Evolutionary conservation across 2,797 vertebrate genomes (phyloP).

Genomic region (Poliocrania exsul): DNA sequence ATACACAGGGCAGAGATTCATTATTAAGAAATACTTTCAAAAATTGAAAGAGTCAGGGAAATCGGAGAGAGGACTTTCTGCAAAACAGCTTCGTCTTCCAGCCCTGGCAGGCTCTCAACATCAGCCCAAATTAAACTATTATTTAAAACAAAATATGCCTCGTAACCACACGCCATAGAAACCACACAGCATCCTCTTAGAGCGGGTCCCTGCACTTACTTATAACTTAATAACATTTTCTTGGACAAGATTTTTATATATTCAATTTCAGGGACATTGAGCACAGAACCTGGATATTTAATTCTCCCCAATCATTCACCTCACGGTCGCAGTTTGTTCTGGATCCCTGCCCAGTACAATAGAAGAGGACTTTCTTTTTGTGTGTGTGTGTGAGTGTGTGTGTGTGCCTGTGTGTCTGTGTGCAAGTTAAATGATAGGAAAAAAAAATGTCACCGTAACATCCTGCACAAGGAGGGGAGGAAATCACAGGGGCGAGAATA

Average conservation of each 20-base stretch:
- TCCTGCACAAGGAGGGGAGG: neutral
- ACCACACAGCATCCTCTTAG: slow-evolving; percentile 73
- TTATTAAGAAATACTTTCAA: neutral
- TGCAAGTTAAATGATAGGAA: neutral
- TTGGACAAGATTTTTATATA: slow-evolving; percentile 70
- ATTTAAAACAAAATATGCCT: slow-evolving; percentile 13
- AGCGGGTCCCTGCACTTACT: slow-evolving; percentile 69
- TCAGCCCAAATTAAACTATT: slow-evolving; percentile 37
- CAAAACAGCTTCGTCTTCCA: neutral
- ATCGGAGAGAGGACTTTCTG: neutral
- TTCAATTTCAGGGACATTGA: slow-evolving; percentile 51
- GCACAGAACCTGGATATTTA: slow-evolving; percentile 73
- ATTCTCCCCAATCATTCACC: slow-evolving; percentile 62
- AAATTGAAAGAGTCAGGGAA: neutral
- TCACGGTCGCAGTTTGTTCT: slow-evolving; percentile 76
- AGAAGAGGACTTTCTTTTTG: slow-evolving; percentile 56
- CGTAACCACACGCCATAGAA: slow-evolving; percentile 39
- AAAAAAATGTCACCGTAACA: neutral
- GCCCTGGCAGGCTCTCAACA: slow-evolving; percentile 5
- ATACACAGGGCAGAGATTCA: neutral
- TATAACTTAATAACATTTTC: slow-evolving; percentile 79
- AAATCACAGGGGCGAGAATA: neutral
- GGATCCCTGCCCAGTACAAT: slow-evolving; percentile 75
- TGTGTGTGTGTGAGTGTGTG: neutral
- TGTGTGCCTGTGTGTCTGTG: neutral